Evolutionary conservation across 2,113 vertebrate genomes (phyloP).

Genomic region (Stegostoma tigrinum): DNA sequence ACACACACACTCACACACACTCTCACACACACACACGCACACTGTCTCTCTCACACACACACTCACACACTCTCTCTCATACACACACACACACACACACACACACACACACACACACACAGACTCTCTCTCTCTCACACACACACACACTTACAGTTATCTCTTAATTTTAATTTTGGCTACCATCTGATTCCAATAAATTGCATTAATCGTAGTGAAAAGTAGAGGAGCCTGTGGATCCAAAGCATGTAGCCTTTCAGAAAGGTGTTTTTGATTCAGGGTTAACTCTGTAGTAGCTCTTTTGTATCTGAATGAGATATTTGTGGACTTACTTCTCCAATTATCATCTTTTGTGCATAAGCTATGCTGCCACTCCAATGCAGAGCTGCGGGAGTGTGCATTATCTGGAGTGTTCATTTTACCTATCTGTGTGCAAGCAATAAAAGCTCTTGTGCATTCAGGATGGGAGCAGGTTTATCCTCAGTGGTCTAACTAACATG

Average conservation of each 20-base stretch:
- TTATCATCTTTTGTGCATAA: neutral
- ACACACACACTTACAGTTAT: no score
- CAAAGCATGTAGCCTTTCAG: neutral
- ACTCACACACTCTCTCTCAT: no score
- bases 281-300: neutral
- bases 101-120: no score
- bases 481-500: neutral
- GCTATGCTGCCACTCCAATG: neutral
- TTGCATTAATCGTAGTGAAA: neutral
- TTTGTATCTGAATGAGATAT: neutral
- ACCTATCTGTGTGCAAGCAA: neutral
- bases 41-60: no score
- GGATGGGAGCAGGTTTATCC: neutral
- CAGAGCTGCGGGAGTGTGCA: neutral
- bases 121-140: no score
- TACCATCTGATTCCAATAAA: neutral
- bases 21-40: no score
- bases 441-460: neutral
- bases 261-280: neutral
- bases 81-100: neutral
- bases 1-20: no score
- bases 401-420: neutral
- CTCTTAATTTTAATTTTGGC: no score
- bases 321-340: neutral
- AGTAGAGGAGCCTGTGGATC: neutral